A percentile compares a stretch with the other conserved stretches of the same genome.
Conservation (phyloP, 2,797 vertebrate species). For the Emydoidea blandingii region DNA sequence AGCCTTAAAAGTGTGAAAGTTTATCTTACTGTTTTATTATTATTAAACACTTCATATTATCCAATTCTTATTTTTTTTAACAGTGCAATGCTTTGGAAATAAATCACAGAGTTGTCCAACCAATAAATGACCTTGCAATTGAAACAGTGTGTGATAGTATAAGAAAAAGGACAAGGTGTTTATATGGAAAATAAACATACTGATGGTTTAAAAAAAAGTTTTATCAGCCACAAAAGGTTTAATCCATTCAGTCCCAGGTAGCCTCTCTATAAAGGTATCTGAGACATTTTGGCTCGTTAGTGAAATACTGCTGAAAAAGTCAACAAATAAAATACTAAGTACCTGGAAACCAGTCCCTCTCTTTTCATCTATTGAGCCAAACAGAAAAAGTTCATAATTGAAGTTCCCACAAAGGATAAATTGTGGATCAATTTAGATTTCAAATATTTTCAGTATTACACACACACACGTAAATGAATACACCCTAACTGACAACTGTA, state of each 20-base stretch:
- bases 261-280: background rate
- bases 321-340: slow-evolving; percentile 29
- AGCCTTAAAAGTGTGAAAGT: background rate
- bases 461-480: slow-evolving; percentile 56
- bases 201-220: background rate
- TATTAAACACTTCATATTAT: background rate
- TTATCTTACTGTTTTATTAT: background rate
- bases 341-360: background rate
- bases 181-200: background rate
- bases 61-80: background rate
- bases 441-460: slow-evolving; percentile 66
- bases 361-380: slow-evolving; percentile 6
- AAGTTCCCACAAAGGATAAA: slow-evolving; percentile 23
- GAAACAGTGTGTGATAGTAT: background rate
- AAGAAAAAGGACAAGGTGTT: background rate
- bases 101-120: background rate
- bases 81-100: background rate
- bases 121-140: background rate
- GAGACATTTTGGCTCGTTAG: slow-evolving; percentile 3
- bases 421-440: slow-evolving; percentile 56
- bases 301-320: background rate
- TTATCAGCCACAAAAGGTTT: background rate
- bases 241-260: background rate
- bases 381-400: background rate
- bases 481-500: slow-evolving; percentile 63